Evolutionary conservation across 1,140 invertebrate genomes (phyloP), one percentile per base, ranked within the genome.

Genomic region (Doryteuthis pealeii): DNA sequence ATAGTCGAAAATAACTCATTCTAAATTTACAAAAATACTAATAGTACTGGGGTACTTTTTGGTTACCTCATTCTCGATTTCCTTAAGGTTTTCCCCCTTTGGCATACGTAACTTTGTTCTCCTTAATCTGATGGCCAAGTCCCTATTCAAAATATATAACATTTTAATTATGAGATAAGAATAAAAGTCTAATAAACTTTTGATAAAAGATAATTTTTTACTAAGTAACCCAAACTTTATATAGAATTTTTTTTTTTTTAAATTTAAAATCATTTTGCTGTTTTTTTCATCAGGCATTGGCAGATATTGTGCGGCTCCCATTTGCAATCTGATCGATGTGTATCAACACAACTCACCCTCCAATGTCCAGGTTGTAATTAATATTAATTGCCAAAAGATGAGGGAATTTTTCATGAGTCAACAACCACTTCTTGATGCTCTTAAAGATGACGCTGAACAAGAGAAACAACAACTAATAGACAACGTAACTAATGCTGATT

Each of bases 321-420:
- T 89, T 85, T 99, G 4, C 78, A 84, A 22, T 82, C 68, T 0
- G 79, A 81, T 86, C 89, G 78, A 88, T 90, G 77, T 77, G 90
- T 82, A 74, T 88, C 49, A 18, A 78, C 70, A 83, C 96, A 96
- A 88, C 92, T 96, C 81, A 87, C 93, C 12, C 92, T 93, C 71
- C 90, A 94, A 69, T 99, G 97, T 89, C 96, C 96, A 0, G 92
- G 96, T 89, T 99, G 96, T 88, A 84, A n/a, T 85, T 0, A 91
- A 91, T 76, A 70, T 79, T 2, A 87, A 86, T 6, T 91, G 91
- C 82, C 84, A 83, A 26, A 77, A 87, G 49, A 89, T 90, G n/a
- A 90, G 90, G 78, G 85, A 88, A 30, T 91, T 87, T 77, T 87
- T 89, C 87, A 74, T 45, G 12, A 79, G 79, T 68, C 83, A 86